Conservation (phyloP, 2,113 vertebrate species). For the Heterotis niloticus region DNA sequence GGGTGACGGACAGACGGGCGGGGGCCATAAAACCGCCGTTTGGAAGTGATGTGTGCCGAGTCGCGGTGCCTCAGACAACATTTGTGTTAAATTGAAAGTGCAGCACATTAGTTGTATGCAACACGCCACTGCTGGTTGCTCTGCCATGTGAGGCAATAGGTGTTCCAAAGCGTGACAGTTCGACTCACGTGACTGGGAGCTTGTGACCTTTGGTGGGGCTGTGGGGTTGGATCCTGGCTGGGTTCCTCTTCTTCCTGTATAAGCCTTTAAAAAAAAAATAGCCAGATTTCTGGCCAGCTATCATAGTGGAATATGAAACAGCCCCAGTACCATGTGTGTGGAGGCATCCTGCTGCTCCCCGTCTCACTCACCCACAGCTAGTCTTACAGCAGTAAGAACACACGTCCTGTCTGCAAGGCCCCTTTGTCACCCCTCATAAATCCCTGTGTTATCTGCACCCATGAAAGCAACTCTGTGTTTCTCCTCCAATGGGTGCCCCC, state of each 20-base stretch:
- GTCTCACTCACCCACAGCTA: background rate
- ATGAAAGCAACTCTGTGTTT: background rate
- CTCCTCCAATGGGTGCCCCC: background rate
- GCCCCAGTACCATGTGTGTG: background rate
- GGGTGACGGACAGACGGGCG: slow-evolving; percentile 34
- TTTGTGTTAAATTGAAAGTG: slow-evolving; percentile 30
- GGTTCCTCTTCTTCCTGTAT: too few species aligned
- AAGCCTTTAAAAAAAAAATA: too few species aligned
- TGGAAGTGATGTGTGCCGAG: slow-evolving; percentile 39
- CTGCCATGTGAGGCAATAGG: too few species aligned
- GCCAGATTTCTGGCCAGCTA: too few species aligned
- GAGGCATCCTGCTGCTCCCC: background rate
- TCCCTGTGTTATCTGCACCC: background rate
- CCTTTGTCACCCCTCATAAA: background rate
- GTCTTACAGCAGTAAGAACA: background rate
- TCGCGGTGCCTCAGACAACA: slow-evolving; percentile 30
- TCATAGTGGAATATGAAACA: too few species aligned
- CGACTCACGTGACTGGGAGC: too few species aligned
- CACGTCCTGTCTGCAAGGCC: background rate
- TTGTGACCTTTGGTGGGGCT: background rate
- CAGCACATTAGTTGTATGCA: slow-evolving; percentile 21
- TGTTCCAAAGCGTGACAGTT: too few species aligned
- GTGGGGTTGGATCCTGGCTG: background rate
- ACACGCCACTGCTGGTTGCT: background rate
- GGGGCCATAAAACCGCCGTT: slow-evolving; percentile 36